Base-by-base conservation (phyloP, 1,140 invertebrate genomes). In the Polypedilum pembai region DNA sequence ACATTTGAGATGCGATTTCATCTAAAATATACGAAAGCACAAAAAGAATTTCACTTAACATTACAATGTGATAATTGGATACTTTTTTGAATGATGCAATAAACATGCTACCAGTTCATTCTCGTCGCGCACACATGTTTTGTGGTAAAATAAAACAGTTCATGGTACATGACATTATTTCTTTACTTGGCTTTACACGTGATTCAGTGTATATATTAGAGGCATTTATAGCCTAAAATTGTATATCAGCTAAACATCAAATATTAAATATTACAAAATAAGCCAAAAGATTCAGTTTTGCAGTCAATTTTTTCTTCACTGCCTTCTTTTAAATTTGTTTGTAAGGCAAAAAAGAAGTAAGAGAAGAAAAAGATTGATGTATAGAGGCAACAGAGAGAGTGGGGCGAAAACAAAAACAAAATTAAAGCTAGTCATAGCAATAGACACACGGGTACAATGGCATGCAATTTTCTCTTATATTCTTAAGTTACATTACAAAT, bases 181-280 rank as follows among this genome's bases (percentile, higher is more conserved):
- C 45, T n/a, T 56, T n/a, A n/a, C n/a, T 33, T 56, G n/a, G n/a
- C n/a, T n/a, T 56, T 56, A 56, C 10, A 3, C n/a, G 1, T 56
- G 45, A 56, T 15, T 56, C 45, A 56, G n/a, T 56, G 45, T 56
- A n/a, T 56, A n/a, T 15, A 56, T 33, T n/a, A 56, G 45, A 56
- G 45, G 24, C 24, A 3, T 33, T 56, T 12, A 15, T 56, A 56
- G 45, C 45, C 45, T 12, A 56, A 56, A 56, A 56, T n/a, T 56
- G 45, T 56, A 56, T 56, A 12, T n/a, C 45, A n/a, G 1, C 8
- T 56, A 15, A 56, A 56, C 45, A 56, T 56, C 45, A 56, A 56
- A 56, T 56, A 56, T 56, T 56, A 56, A 56, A 56, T 56, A 56
- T 56, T 56, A 56, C 45, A 56, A 56, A 56, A 56, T 56, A 56